Evolutionary conservation across 1,140 invertebrate species (phyloP).

Genomic region (Cotesia glomerata): DNA sequence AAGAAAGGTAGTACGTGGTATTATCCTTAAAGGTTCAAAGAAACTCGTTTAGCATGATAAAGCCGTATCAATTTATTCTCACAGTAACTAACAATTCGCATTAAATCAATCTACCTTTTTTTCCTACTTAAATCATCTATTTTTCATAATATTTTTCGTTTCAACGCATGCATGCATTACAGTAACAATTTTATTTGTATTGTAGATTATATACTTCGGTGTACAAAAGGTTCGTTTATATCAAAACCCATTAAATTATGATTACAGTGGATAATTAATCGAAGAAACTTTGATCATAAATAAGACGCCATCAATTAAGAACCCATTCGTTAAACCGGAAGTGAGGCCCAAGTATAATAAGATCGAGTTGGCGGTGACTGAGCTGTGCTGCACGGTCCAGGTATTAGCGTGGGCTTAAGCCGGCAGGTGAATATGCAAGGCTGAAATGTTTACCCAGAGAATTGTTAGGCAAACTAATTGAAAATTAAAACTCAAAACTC

Average conservation of each 20-base stretch:
- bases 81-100: too few species aligned
- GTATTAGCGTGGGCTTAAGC: slow-evolving; percentile 11
- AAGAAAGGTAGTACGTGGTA: neutral
- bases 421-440: slow-evolving; percentile 26
- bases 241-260: neutral
- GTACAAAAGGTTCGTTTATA: neutral
- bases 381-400: neutral
- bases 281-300: slow-evolving; percentile 55
- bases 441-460: too few species aligned
- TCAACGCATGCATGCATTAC: neutral
- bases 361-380: slow-evolving; percentile 7
- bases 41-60: slow-evolving; percentile 18
- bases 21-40: slow-evolving; percentile 23
- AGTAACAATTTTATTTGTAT: neutral
- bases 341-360: slow-evolving; percentile 33
- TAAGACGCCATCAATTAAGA: slow-evolving; percentile 54
- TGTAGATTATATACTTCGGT: neutral
- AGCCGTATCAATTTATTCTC: neutral
- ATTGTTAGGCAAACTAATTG: too few species aligned
- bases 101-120: neutral
- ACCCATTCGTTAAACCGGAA: slow-evolving; percentile 53
- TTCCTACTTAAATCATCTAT: neutral
- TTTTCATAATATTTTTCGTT: neutral
- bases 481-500: too few species aligned
- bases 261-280: slow-evolving; percentile 46